Evolutionary conservation across 2,797 vertebrate species (phyloP).

Genomic region (Otus scops): DNA sequence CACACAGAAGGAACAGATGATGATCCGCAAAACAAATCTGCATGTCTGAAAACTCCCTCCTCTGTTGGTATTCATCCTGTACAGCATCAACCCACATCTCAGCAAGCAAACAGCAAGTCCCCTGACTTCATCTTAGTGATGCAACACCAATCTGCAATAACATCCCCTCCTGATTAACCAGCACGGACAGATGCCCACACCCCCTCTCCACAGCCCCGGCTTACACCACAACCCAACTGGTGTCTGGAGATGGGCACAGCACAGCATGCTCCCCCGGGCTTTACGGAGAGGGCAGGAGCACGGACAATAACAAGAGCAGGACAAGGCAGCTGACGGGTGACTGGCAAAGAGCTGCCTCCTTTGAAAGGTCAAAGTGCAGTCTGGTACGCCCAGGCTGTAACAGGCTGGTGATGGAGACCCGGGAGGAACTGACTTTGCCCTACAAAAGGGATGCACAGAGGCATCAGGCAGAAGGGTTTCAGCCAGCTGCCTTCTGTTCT

Average conservation of each 20-base stretch:
- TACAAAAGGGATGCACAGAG: background rate
- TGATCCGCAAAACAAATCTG: constrained; percentile 14
- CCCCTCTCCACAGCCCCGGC: background rate
- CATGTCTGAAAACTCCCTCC: constrained; percentile 5
- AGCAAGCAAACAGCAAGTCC: background rate
- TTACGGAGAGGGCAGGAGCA: background rate
- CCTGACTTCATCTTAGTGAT: background rate
- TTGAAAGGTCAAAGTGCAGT: background rate
- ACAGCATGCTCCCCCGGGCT: background rate
- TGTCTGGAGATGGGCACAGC: accelerated
- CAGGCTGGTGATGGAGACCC: background rate
- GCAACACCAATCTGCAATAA: background rate
- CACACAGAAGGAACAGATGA: constrained; percentile 43
- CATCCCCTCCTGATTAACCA: background rate
- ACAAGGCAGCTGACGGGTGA: background rate
- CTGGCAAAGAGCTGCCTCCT: background rate
- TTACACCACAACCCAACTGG: accelerated
- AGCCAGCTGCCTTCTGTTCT: background rate
- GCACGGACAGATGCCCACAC: background rate
- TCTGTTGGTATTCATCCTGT: background rate
- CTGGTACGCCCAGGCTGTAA: background rate
- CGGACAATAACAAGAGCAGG: background rate
- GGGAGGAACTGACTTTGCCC: background rate
- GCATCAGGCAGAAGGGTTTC: background rate
- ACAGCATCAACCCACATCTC: background rate